Percentiles rank a stretch among this genome's conserved stretches.
Evolutionary conservation across 1,140 invertebrate genomes (phyloP).

Genomic region (Paracyclopina nana): DNA sequence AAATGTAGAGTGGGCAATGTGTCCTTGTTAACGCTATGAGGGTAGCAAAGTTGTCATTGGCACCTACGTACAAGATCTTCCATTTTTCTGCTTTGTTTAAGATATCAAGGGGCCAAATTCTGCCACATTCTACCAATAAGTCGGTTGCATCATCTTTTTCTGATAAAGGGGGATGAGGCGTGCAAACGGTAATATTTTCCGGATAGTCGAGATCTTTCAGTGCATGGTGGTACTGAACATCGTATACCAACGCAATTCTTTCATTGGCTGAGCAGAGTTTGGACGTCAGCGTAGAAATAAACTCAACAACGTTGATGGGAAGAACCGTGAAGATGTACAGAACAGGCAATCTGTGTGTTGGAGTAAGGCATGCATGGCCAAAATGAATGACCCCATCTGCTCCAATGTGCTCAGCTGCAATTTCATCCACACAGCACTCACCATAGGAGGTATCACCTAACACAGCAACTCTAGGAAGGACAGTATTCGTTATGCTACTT

Average conservation of each 20-base stretch:
- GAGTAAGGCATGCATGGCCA: slow-evolving; percentile 64
- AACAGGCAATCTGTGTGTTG: slow-evolving; percentile 42
- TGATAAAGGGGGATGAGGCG: slow-evolving; percentile 4
- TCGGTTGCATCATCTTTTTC: not conserved
- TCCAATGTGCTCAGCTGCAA: slow-evolving; percentile 61
- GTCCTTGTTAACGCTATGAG: slow-evolving; percentile 26
- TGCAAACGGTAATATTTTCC: slow-evolving; percentile 19
- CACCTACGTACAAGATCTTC: slow-evolving; percentile 14
- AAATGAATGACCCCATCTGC: slow-evolving; percentile 74
- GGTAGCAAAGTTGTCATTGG: slow-evolving; percentile 21
- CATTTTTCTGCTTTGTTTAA: too few species aligned
- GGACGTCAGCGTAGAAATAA: not conserved
- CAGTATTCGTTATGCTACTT: slow-evolving; percentile 6
- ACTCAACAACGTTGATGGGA: slow-evolving; percentile 19
- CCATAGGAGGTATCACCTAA: slow-evolving; percentile 26
- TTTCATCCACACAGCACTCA: slow-evolving; percentile 63
- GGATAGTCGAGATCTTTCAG: not conserved
- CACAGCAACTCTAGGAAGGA: slow-evolving; percentile 30
- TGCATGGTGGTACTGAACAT: slow-evolving; percentile 25
- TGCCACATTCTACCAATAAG: not conserved
- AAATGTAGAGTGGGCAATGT: slow-evolving; percentile 27
- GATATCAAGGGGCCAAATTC: not conserved
- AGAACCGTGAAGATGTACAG: slow-evolving; percentile 36
- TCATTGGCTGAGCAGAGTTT: slow-evolving; percentile 29
- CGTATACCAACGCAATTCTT: slow-evolving; percentile 33